These are phyloP conservation scores for Diplazon laetatorius DNA, from an alignment of 2,888 invertebrate species.

Conservation along the genomic window DNA sequence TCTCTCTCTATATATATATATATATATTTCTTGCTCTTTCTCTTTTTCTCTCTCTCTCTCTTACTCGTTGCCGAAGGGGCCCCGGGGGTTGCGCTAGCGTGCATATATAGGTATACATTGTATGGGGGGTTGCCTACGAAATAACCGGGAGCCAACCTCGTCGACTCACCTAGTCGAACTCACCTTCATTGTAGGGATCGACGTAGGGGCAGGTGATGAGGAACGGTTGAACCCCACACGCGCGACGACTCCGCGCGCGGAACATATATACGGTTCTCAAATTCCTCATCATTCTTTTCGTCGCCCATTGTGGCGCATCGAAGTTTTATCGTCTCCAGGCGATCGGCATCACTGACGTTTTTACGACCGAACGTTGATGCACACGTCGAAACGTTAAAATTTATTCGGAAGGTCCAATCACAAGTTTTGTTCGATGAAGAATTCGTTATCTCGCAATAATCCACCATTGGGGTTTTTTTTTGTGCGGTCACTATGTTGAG, in stretches of 20 bases:
- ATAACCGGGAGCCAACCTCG: slow-evolving; percentile 69
- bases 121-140: slow-evolving; percentile 56
- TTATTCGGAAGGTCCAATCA: too few relatives aligned
- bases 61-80: slow-evolving; percentile 36
- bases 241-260: slow-evolving; percentile 75
- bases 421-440: too few relatives aligned
- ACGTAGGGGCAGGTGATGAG: slow-evolving; percentile 82
- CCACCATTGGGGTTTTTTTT: too few relatives aligned
- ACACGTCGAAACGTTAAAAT: too few relatives aligned
- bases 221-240: slow-evolving; percentile 81
- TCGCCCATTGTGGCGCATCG: background rate
- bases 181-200: slow-evolving; percentile 76
- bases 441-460: too few relatives aligned
- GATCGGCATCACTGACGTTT: too few relatives aligned
- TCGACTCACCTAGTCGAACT: slow-evolving; percentile 78
- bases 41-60: slow-evolving; percentile 17
- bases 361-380: too few relatives aligned
- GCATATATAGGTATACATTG: slow-evolving; percentile 9
- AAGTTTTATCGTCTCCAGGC: too few relatives aligned
- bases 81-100: slow-evolving; percentile 34
- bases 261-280: too few relatives aligned
- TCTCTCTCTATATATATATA: slow-evolving; percentile 19
- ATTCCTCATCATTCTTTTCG: slow-evolving; percentile 2
- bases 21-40: background rate
- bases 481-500: too few relatives aligned